phyloP scores from a whole-genome alignment of 1,140 invertebrate genomes.

The Brachystomella parvula region DNA sequence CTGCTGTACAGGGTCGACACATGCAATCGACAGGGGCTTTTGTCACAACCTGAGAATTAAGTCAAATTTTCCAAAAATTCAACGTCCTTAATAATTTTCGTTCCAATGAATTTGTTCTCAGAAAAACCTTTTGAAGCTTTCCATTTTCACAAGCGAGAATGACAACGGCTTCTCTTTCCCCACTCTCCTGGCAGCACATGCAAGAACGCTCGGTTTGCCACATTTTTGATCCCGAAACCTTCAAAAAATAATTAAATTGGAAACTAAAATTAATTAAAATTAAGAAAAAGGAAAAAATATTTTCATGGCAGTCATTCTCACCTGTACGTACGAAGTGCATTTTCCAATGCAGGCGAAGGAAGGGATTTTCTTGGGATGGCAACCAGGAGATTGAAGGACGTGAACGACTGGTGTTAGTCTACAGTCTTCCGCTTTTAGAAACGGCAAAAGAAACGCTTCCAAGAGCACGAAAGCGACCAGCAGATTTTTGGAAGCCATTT shows the following conservation, averaged over 20 bases:
- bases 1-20: constrained; percentile 81
- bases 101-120: too few relatives aligned
- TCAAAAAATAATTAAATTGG: constrained; percentile 10
- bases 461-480: too few relatives aligned
- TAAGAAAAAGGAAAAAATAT: not conserved
- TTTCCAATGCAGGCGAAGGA: constrained; percentile 85
- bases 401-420: constrained; percentile 85
- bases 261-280: not conserved
- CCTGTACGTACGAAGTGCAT: constrained; percentile 86
- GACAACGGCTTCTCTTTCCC: constrained; percentile 79
- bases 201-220: constrained; percentile 93
- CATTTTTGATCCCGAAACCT: constrained; percentile 91
- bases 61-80: constrained; percentile 11
- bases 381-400: constrained; percentile 81
- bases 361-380: constrained; percentile 83
- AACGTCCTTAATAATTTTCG: too few relatives aligned
- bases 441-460: too few relatives aligned
- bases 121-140: constrained; percentile 70
- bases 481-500: too few relatives aligned
- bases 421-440: constrained; percentile 67
- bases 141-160: constrained; percentile 81
- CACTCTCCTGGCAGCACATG: constrained; percentile 89
- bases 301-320: too few relatives aligned
- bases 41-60: constrained; percentile 61
- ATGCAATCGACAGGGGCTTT: constrained; percentile 77